Conservation (phyloP, 2,797 vertebrate genomes). For the Enteromius viviparus region DNA sequence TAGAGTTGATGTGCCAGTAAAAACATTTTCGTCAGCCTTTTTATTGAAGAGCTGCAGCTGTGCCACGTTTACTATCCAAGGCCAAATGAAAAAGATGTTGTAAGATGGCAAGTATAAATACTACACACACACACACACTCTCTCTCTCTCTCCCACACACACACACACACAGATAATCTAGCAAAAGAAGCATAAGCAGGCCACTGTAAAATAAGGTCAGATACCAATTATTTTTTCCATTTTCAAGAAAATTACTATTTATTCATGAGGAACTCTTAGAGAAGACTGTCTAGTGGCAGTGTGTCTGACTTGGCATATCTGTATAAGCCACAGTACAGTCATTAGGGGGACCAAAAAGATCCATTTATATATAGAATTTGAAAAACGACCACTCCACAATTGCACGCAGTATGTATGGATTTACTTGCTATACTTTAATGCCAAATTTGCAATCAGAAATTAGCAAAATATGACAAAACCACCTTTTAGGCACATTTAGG, state of each 20-base stretch:
- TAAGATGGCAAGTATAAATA: conserved; percentile 28
- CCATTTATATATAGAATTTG: neutral
- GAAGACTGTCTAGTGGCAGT: neutral
- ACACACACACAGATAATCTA: neutral
- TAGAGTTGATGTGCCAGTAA: conserved; percentile 29
- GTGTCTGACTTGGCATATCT: neutral
- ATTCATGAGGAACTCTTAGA: conserved; percentile 11
- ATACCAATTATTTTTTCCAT: neutral
- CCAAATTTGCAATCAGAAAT: neutral
- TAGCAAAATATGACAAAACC: neutral
- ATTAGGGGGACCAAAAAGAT: neutral
- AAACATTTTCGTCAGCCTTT: conserved; percentile 31
- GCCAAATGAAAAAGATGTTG: conserved; percentile 42
- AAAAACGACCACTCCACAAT: neutral
- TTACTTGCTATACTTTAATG: neutral
- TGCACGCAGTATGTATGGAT: neutral
- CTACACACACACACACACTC: neutral
- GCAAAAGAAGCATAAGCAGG: neutral
- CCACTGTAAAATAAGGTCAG: conserved; percentile 39
- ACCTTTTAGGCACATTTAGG: neutral
- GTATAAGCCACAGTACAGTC: neutral
- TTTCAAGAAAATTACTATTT: neutral
- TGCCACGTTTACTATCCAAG: conserved; percentile 23
- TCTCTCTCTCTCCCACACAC: too few relatives aligned
- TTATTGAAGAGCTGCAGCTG: conserved; percentile 44